A percentile compares a stretch with the other conserved stretches of the same genome.
phyloP scores from a whole-genome alignment of 2,888 invertebrate genomes.

The Parnassius orleans region DNA sequence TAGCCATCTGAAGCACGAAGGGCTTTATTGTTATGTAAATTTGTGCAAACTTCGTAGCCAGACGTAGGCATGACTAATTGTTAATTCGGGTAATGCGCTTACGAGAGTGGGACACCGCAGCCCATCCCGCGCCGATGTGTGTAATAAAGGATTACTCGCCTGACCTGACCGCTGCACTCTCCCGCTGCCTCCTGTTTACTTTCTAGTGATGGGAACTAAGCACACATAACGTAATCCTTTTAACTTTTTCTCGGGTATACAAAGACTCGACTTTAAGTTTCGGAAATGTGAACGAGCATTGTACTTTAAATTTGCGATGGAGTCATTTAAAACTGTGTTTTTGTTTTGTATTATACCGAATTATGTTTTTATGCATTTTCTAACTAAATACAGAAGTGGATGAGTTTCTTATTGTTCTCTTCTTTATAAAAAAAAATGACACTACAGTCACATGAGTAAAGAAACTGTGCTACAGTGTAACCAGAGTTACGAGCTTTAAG shows the following conservation, averaged over 20 bases:
- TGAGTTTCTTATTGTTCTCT: no score
- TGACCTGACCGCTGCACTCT: slow-evolving; percentile 36
- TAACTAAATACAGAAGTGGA: no score
- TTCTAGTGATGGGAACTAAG: slow-evolving; percentile 29
- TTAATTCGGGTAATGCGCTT: slow-evolving; percentile 79
- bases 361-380: no score
- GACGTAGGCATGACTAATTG: slow-evolving; percentile 79
- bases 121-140: slow-evolving; percentile 42
- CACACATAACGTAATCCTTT: slow-evolving; percentile 19
- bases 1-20: slow-evolving; percentile 51
- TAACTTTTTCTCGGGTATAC: slow-evolving; percentile 13
- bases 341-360: no score
- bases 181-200: slow-evolving; percentile 31
- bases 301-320: not conserved
- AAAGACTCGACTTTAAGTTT: no score
- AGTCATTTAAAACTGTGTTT: no score
- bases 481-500: slow-evolving; percentile 34
- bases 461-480: no score
- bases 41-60: slow-evolving; percentile 74
- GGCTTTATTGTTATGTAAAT: slow-evolving; percentile 80
- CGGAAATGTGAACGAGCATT: no score
- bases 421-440: no score
- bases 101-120: slow-evolving; percentile 56
- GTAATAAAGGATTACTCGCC: slow-evolving; percentile 52
- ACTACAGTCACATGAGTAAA: no score